Percentiles rank a stretch among this genome's conserved stretches.
These are phyloP conservation scores for Neoniphon sammara DNA, from an alignment of 2,797 vertebrate species.

Conservation along the genomic window DNA sequence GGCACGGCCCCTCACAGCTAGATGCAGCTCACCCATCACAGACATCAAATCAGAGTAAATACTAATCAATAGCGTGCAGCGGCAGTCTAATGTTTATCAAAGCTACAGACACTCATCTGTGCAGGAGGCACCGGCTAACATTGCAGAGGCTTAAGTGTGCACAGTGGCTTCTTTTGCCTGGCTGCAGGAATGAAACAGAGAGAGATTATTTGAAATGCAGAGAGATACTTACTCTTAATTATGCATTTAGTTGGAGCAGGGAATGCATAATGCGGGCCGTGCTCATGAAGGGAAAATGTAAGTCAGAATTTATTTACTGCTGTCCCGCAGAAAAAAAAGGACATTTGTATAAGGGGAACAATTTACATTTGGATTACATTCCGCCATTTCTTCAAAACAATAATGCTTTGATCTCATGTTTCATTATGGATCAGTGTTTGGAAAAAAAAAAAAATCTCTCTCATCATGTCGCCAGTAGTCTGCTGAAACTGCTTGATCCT, in stretches of 20 bases:
- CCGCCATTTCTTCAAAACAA: conserved; percentile 49
- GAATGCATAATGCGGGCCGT: conserved; percentile 56
- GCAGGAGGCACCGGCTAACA: conserved; percentile 35
- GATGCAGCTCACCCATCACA: conserved; percentile 63
- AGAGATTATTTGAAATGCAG: conserved; percentile 58
- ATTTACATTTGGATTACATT: conserved; percentile 42
- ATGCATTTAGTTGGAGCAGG: conserved; percentile 66
- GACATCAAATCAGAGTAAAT: conserved; percentile 73
- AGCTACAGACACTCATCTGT: conserved; percentile 59
- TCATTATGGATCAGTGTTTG: conserved; percentile 29
- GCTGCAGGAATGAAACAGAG: conserved; percentile 26
- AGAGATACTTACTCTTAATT: conserved; percentile 71
- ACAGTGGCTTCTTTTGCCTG: conserved; percentile 21
- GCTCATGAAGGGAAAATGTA: conserved; percentile 58
- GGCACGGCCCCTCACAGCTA: conserved; percentile 52
- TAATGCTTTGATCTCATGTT: conserved; percentile 54
- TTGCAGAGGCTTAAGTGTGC: conserved; percentile 43
- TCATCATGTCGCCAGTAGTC: neutral
- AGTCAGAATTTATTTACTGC: conserved; percentile 64
- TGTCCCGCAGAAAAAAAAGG: conserved; percentile 27
- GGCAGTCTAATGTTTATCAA: conserved; percentile 69
- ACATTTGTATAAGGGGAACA: conserved; percentile 41
- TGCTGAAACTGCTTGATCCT: conserved; percentile 25
- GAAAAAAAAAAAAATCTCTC: neutral
- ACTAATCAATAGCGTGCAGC: conserved; percentile 64